Evolutionary conservation across 2,113 vertebrate genomes (phyloP).

Genomic region (Sakesphorus luctuosus): DNA sequence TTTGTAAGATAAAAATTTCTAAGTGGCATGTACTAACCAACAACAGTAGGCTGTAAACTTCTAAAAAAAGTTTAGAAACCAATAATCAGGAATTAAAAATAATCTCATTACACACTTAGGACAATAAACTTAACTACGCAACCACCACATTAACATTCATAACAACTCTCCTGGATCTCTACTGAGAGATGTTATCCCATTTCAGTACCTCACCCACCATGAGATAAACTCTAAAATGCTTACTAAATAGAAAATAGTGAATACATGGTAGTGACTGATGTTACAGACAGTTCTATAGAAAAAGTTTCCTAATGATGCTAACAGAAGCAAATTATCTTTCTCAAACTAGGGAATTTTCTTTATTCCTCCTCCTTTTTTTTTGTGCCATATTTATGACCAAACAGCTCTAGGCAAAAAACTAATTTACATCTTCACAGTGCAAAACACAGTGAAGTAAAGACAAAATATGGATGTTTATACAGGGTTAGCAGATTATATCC

Average conservation of each 20-base stretch:
- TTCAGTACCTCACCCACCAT: not conserved
- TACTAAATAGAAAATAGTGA: not conserved
- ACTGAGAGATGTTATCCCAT: not conserved
- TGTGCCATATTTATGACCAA: not conserved
- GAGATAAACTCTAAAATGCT: not conserved
- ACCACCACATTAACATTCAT: not conserved
- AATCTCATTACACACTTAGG: not conserved
- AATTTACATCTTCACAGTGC: not conserved
- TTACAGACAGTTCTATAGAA: not conserved
- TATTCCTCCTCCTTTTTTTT: not conserved
- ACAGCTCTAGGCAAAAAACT: not conserved
- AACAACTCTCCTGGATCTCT: not conserved
- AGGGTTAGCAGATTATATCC: not conserved
- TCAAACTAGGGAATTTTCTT: not conserved
- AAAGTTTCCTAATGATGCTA: not conserved
- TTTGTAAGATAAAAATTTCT: not conserved
- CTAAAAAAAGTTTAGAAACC: not conserved
- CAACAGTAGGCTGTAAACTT: not conserved
- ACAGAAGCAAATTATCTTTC: not conserved
- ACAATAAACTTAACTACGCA: not conserved
- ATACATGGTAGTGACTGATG: not conserved
- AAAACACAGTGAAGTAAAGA: not conserved
- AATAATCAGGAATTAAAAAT: not conserved
- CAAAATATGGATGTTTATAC: not conserved
- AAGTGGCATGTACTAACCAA: not conserved